Conservation (phyloP, 2,888 invertebrate genomes). For the Chrysodeixis includens region DNA sequence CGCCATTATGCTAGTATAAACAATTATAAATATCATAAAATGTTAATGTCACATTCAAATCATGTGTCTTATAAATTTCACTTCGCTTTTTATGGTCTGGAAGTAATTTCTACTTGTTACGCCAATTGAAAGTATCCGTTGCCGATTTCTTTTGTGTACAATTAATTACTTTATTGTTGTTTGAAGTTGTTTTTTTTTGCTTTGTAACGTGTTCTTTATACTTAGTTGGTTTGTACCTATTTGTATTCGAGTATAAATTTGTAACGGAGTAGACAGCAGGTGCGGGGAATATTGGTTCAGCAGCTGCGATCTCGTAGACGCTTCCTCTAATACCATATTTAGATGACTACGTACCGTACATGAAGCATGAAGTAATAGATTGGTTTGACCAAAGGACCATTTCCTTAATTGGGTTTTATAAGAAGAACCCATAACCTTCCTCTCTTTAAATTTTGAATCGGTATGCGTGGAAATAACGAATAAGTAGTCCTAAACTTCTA, state of each 20-base stretch:
- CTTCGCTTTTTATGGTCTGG: conserved; percentile 72
- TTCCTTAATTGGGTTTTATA: not conserved
- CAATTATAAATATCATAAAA: conserved; percentile 74
- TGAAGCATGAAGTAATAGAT: not conserved
- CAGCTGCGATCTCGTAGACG: conserved; percentile 22
- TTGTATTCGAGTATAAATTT: not conserved
- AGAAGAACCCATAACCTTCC: not conserved
- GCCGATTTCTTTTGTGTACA: conserved; percentile 62
- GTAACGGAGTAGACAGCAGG: conserved; percentile 27
- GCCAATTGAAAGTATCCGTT: conserved; percentile 72
- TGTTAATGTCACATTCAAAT: conserved; percentile 71
- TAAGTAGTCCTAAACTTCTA: too few species aligned
- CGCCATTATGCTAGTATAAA: conserved; percentile 69
- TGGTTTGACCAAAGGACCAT: not conserved
- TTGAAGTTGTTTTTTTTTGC: conserved; percentile 34
- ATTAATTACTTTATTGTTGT: conserved; percentile 53
- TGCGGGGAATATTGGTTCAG: conserved; percentile 27
- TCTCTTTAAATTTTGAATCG: not conserved
- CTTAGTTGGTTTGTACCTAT: conserved; percentile 35
- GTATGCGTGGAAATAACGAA: too few species aligned
- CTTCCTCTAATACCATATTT: conserved; percentile 37
- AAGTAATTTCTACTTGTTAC: conserved; percentile 74
- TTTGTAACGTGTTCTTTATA: conserved; percentile 39
- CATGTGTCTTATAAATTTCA: conserved; percentile 76
- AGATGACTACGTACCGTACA: conserved; percentile 19